Evolutionary conservation across 2,888 invertebrate species (phyloP), one percentile per base, ranked within the genome.

Genomic region (Nycteola revayana): DNA sequence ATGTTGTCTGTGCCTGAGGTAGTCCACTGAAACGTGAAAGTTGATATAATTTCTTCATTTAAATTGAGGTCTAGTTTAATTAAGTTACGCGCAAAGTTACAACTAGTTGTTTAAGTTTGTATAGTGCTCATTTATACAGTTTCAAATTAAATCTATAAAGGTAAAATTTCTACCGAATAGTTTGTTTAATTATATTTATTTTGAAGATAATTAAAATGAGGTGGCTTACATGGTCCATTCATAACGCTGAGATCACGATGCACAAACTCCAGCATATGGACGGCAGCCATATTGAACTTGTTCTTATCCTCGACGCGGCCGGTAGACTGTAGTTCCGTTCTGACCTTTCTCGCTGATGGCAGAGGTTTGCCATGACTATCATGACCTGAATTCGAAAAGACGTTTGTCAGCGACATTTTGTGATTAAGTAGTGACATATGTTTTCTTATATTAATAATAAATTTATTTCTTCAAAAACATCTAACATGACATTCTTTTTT

Each of bases 281-380:
- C 44, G 1, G 72, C 72, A 3, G 80, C 82, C 3, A 60, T 46
- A 7, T 62, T 80, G 41, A 80, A 74, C 1, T 43, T 52, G 9
- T 43, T 49, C 35, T 62, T 75, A 46, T 79, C 75, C 25, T 55
- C 69, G 8, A 78, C 73, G 2, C 77, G 62, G 0, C 79, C 78
- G 1, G 73, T 74, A 2, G 68, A 56, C 48, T 75, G 73, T 6
- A 83, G 51, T 11, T 48, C 48, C 7, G 75, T 80, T 9, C 81
- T 66, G 8, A 83, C 74, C 39, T 57, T 60, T 25, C 81, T 62
- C 5, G 82, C 77, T 5, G 78, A 77, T 0, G 81, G 81, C 1
- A 83, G 46, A 0, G 60, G 56, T 3, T 54, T 25, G 1, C 75
- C 74, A 25, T 66, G 54, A 31, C 56, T 70, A 45, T 65, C n/a